Evolutionary conservation across 2,888 invertebrate genomes (phyloP), one percentile per base, ranked within the genome.

Genomic region (Cryptosula pallasiana): DNA sequence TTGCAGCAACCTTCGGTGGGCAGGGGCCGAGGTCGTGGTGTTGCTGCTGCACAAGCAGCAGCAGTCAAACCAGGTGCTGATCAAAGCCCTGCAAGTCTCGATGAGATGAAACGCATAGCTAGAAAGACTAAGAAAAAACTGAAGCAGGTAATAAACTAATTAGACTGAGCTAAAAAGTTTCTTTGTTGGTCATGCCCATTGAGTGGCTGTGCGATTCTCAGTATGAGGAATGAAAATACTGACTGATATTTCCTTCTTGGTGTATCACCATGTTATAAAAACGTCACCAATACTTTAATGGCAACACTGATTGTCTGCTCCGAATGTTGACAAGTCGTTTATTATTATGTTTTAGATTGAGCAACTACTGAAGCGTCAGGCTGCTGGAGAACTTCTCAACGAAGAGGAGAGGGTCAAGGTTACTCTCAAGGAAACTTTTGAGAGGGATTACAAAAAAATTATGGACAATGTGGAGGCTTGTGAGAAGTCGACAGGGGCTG

Each of bases 291-390:
- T n/a, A n/a, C n/a, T n/a, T n/a, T n/a, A n/a, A n/a, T n/a, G n/a
- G n/a, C n/a, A n/a, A n/a, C n/a, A n/a, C n/a, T n/a, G n/a, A n/a
- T n/a, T n/a, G n/a, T n/a, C n/a, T n/a, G n/a, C n/a, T n/a, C n/a
- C n/a, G n/a, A n/a, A n/a, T n/a, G n/a, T n/a, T n/a, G n/a, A n/a
- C n/a, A n/a, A n/a, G n/a, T n/a, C n/a, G n/a, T n/a, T n/a, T n/a
- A n/a, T n/a, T n/a, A n/a, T n/a, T n/a, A n/a, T n/a, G n/a, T 45
- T 63, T 27, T 63, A 63, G 63, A 63, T 63, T 32, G 63, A 63
- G 27, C 27, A 32, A 9, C 63, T 63, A 16, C 25, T 63, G 32
- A 32, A 2, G 9, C 2, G 63, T 5, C 63, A 63, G n/a, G 27
- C 63, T 2, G 63, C 27, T 63, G 63, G 63, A 3, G 63, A 63